These are phyloP conservation scores for Volucella inflata DNA, from an alignment of 2,888 invertebrate genomes.

Conservation along the genomic window DNA sequence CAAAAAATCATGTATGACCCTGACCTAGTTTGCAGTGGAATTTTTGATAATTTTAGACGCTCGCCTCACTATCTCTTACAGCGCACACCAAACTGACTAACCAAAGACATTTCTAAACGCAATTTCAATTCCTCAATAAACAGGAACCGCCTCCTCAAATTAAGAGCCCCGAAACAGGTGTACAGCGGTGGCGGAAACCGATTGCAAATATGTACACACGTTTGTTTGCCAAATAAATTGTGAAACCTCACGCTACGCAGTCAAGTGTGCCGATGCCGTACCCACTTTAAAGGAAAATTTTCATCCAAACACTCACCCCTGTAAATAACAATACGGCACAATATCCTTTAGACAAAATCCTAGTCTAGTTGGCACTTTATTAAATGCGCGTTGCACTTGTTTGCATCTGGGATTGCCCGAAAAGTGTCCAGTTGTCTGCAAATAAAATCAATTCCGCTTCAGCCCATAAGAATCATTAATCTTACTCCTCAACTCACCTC, in stretches of 20 bases:
- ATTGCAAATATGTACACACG: not conserved
- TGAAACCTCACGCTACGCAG: not conserved
- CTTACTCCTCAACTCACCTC: conserved; percentile 77
- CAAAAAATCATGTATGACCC: conserved; percentile 8
- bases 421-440: conserved; percentile 85
- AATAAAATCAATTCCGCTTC: conserved; percentile 59
- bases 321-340: conserved; percentile 85
- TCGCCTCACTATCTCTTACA: not conserved
- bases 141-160: not conserved
- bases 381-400: conserved; percentile 84
- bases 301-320: conserved; percentile 79
- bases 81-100: not conserved
- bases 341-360: conserved; percentile 87
- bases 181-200: too few species aligned
- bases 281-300: not conserved
- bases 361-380: conserved; percentile 86
- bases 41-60: conserved; percentile 12
- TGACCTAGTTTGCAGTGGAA: conserved; percentile 25
- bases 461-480: not conserved
- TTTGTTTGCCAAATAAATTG: not conserved
- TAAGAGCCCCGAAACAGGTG: not conserved
- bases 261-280: not conserved
- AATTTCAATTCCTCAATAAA: not conserved
- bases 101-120: not conserved
- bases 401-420: conserved; percentile 84